Evolutionary conservation across 2,113 vertebrate species (phyloP).

Genomic region (Eolophus roseicapilla): DNA sequence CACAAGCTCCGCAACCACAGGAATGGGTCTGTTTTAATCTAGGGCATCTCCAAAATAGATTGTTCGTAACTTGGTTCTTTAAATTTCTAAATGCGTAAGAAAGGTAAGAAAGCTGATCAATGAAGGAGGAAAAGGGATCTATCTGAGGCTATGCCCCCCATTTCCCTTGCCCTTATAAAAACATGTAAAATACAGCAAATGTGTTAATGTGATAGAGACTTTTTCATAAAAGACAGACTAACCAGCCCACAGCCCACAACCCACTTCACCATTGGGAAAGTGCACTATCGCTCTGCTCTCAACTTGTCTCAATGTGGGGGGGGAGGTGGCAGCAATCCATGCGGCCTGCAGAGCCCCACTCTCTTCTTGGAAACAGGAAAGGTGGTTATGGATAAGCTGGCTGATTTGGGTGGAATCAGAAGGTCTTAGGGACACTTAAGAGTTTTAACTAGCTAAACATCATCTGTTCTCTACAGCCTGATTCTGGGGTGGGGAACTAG

Average conservation of each 20-base stretch:
- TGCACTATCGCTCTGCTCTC: background rate
- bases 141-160: background rate
- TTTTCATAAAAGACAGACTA: background rate
- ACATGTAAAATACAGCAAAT: background rate
- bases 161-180: constrained; percentile 7
- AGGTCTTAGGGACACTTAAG: background rate
- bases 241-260: background rate
- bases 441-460: background rate
- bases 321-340: background rate
- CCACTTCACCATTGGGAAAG: background rate
- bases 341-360: rapidly evolving
- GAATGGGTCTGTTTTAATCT: constrained; percentile 22
- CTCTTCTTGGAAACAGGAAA: background rate
- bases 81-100: background rate
- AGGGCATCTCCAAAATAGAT: background rate
- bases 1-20: background rate
- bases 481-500: background rate
- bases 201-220: background rate
- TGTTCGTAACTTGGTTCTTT: background rate
- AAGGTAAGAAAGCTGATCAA: background rate
- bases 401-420: background rate
- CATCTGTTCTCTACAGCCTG: background rate
- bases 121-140: background rate
- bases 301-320: rapidly evolving
- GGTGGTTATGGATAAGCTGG: background rate